Evolutionary conservation across 2,797 vertebrate species (phyloP).

Genomic region (Lagocephalus sceleratus): DNA sequence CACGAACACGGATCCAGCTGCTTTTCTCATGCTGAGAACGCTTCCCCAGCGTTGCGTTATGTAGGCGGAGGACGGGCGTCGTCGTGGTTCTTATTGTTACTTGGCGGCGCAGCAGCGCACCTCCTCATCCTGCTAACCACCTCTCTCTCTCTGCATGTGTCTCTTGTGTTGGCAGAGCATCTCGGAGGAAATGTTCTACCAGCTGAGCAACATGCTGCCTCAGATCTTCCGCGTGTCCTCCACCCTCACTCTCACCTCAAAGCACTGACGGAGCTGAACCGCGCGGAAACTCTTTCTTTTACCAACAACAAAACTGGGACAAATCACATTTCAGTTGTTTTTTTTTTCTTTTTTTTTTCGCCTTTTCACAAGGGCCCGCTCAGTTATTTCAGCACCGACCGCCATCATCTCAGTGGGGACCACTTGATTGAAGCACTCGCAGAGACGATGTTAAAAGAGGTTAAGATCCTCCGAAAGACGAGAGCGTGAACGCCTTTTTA

Average conservation of each 20-base stretch:
- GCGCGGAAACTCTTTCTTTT: not conserved
- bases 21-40: not conserved
- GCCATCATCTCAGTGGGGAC: not conserved
- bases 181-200: constrained; percentile 99
- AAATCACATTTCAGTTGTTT: not conserved
- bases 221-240: constrained; percentile 98
- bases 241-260: constrained; percentile 93
- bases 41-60: not conserved
- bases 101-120: not conserved
- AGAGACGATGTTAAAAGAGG: constrained; percentile 11
- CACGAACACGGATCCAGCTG: constrained; percentile 2
- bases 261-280: constrained; percentile 73
- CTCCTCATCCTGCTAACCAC: constrained; percentile 15
- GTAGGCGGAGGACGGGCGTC: not conserved
- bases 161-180: constrained; percentile 81
- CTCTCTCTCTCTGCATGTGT: constrained; percentile 20
- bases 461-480: constrained; percentile 5
- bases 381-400: not conserved
- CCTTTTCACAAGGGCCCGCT: not conserved
- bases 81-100: not conserved
- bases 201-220: constrained; percentile 97
- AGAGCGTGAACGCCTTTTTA: constrained; percentile 1
- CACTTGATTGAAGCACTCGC: constrained; percentile 1
- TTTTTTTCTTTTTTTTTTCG: no score
- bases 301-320: not conserved